Percentiles rank a stretch among this genome's conserved stretches.
phyloP scores from a whole-genome alignment of 2,888 invertebrate genomes.

The Nephrotoma appendiculata region DNA sequence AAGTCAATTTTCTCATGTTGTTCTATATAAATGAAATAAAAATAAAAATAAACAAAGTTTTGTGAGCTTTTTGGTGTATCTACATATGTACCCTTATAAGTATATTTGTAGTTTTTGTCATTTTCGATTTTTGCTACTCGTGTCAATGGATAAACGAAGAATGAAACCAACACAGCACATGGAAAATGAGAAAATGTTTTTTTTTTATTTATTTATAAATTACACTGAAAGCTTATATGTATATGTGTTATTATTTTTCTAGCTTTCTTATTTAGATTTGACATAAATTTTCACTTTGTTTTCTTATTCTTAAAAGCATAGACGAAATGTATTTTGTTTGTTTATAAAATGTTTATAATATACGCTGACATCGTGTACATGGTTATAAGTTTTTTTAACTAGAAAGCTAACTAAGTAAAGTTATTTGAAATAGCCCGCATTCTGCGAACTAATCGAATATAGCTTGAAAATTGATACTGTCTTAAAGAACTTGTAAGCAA shows the following conservation, averaged over 20 bases:
- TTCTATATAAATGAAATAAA: too few species aligned
- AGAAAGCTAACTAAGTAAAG: too few species aligned
- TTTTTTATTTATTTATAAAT: background rate
- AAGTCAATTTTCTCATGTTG: background rate
- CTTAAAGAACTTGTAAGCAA: too few species aligned
- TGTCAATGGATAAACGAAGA: background rate
- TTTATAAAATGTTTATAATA: background rate
- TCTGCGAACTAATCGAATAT: too few species aligned
- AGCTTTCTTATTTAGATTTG: background rate
- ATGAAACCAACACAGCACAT: background rate
- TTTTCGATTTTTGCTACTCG: background rate
- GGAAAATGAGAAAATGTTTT: background rate
- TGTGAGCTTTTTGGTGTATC: too few species aligned
- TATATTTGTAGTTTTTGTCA: background rate
- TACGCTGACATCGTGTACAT: too few species aligned
- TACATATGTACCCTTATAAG: background rate
- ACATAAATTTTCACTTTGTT: background rate
- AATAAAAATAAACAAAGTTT: too few species aligned
- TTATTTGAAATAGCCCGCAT: too few species aligned
- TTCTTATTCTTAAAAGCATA: background rate
- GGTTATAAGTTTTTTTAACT: too few species aligned
- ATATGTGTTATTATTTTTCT: background rate
- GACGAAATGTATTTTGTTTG: background rate
- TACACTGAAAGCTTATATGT: background rate
- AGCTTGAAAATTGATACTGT: too few species aligned